Evolutionary conservation across 2,797 vertebrate species (phyloP).

Genomic region (Buceros bicornis): DNA sequence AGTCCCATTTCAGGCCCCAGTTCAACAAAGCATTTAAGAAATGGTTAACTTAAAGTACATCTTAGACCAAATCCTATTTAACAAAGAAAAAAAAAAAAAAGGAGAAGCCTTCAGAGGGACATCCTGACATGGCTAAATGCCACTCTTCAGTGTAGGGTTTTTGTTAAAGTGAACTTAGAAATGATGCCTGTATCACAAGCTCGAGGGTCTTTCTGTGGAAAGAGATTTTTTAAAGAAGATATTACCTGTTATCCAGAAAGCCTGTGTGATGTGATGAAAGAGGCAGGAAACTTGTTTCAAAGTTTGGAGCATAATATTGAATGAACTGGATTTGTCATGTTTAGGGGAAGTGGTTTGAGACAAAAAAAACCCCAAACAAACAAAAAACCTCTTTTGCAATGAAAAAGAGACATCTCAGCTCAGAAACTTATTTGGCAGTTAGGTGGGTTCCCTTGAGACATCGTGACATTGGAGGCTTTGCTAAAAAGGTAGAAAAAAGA

Average conservation of each 20-base stretch:
- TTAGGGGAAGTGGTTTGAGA: neutral
- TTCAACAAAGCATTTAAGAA: slow-evolving; percentile 60
- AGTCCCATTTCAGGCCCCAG: slow-evolving; percentile 53
- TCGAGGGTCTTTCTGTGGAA: neutral
- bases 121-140: neutral
- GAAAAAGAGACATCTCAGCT: neutral
- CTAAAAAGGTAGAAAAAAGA: neutral
- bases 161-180: neutral
- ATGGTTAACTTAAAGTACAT: slow-evolving; percentile 31
- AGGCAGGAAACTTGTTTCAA: neutral
- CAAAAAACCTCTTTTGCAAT: neutral
- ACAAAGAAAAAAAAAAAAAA: neutral
- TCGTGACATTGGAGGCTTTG: neutral
- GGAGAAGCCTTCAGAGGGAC: neutral
- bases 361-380: neutral
- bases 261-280: neutral
- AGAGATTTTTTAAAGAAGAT: neutral
- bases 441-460: neutral
- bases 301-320: neutral
- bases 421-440: neutral
- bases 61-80: slow-evolving; percentile 13
- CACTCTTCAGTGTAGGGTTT: neutral
- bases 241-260: neutral
- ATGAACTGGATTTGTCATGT: neutral
- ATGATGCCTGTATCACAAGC: neutral